A percentile compares a stretch with the other conserved stretches of the same genome.
Evolutionary conservation across 1,140 invertebrate species (phyloP).

Genomic region (Sycophila sp.): DNA sequence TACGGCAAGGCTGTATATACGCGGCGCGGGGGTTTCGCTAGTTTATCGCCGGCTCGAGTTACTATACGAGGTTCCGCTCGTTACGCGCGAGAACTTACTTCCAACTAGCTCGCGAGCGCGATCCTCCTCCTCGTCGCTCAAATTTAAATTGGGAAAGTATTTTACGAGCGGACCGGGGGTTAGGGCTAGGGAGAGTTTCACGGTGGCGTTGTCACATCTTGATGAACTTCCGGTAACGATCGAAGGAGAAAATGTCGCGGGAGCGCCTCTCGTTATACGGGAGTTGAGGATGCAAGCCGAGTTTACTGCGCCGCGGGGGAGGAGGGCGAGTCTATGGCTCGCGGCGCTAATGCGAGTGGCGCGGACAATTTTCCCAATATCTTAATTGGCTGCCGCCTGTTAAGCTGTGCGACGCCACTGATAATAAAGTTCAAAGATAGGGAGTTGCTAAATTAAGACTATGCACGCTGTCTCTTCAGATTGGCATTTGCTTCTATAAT

Average conservation of each 20-base stretch:
- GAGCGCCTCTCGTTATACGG: conserved; percentile 21
- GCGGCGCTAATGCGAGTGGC: conserved; percentile 13
- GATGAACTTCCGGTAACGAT: conserved; percentile 67
- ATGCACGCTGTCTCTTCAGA: no score
- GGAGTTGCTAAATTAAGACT: background rate
- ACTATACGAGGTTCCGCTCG: conserved; percentile 62
- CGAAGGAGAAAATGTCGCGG: conserved; percentile 36
- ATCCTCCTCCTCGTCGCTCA: conserved; percentile 54
- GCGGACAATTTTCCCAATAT: conserved; percentile 32
- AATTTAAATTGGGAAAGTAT: conserved; percentile 69
- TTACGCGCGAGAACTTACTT: conserved; percentile 58
- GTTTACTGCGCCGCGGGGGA: background rate
- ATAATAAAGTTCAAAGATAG: conserved; percentile 12
- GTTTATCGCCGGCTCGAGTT: conserved; percentile 60
- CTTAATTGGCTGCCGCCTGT: conserved; percentile 36
- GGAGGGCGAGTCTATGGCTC: background rate
- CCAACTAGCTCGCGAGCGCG: conserved; percentile 5
- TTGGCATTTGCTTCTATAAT: no score
- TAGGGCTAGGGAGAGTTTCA: conserved; percentile 54
- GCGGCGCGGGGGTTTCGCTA: conserved; percentile 13
- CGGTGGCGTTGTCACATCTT: conserved; percentile 67
- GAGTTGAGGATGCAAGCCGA: conserved; percentile 5
- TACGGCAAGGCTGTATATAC: conserved; percentile 39
- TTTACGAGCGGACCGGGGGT: conserved; percentile 58
- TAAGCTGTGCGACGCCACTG: background rate